Evolutionary conservation across 1,140 invertebrate genomes (phyloP).

Genomic region (Lucilia cuprina): DNA sequence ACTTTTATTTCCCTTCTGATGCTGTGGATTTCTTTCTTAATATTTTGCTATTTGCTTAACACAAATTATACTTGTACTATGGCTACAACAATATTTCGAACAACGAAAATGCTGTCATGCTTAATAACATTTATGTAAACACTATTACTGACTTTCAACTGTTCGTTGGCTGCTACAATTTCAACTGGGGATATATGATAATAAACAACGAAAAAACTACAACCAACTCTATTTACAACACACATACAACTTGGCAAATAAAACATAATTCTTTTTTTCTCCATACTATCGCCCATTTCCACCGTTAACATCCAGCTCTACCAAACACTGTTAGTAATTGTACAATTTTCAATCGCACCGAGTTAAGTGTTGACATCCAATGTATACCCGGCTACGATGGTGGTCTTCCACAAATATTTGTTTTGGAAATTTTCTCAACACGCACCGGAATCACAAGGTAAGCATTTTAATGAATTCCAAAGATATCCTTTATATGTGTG

Average conservation of each 20-base stretch:
- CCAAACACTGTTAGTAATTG: constrained; percentile 77
- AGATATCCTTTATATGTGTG: neutral
- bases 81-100: neutral
- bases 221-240: neutral
- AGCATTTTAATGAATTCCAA: constrained; percentile 55
- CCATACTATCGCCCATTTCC: too few species aligned
- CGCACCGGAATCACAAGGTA: constrained; percentile 60
- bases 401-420: constrained; percentile 76
- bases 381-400: constrained; percentile 82
- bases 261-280: neutral
- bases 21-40: too few species aligned
- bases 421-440: constrained; percentile 71
- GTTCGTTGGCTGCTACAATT: neutral
- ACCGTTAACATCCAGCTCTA: constrained; percentile 64
- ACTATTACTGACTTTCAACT: neutral
- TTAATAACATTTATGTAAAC: neutral
- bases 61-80: too few species aligned
- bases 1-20: too few species aligned
- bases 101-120: neutral
- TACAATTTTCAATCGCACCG: constrained; percentile 74
- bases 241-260: neutral
- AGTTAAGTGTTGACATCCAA: constrained; percentile 75
- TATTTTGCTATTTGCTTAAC: too few species aligned
- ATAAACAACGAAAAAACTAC: neutral
- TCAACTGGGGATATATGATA: neutral